Evolutionary conservation across 1,140 invertebrate species (phyloP), one percentile per base, ranked within the genome.

Genomic region (Drosophila yakuba): DNA sequence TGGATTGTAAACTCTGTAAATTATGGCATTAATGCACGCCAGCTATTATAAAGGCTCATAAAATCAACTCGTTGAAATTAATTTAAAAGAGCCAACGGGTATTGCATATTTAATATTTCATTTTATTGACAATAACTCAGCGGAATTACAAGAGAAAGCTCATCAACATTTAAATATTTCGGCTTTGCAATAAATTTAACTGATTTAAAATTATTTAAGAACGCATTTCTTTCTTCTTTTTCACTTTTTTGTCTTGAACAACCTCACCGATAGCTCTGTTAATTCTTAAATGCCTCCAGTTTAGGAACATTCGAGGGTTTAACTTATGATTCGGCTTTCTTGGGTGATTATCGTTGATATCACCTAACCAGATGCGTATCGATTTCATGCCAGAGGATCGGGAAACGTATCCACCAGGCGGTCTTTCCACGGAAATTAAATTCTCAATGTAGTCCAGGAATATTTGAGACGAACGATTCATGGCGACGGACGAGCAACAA

Each of bases 401-500:
- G 7, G 14, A 14, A 12, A 28, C 38, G 10, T 17, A 25, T n/a
- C 17, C 32, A 15, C n/a, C 15, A 10, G 52, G 17, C 10, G 35
- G 12, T n/a, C 20, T 25, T 4, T 85, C 78, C 12, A 20, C 36
- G 4, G 35, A 61, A 67, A 86, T 67, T 6, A 74, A 60, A 20
- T 57, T 36, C 25, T 80, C 78, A 14, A 85, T 62, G 28, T 80
- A 86, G 17, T 71, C 63, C 39, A 86, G 12, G 55, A 85, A 85
- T 43, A 71, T 47, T 36, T 23, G 52, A 12, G 74, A 41, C 8
- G 82, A 85, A 36, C 74, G 61, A 63, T 86, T 85, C 82, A 86
- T 85, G 61, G 28, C 59, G 45, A 61, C 25, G 25, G 17, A 8
- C 28, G 10, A 14, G 3, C 20, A 39, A 7, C 10, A 43, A 74